Base-by-base conservation (phyloP, 2,888 invertebrate species). In the Drosophila lutescens region DNA sequence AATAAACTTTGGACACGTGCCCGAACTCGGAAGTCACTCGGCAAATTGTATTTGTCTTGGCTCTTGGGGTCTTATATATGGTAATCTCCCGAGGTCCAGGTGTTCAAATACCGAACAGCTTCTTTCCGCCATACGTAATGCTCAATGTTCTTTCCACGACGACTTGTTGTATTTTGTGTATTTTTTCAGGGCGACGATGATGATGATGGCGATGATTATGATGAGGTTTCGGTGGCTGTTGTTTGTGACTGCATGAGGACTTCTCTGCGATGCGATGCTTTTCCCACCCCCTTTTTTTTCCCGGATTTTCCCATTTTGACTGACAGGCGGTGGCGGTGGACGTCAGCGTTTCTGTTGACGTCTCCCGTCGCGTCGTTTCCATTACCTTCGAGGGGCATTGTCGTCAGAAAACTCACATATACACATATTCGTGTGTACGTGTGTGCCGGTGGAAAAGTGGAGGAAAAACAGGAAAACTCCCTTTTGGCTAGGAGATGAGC, bases 221-320 rank as follows among this genome's bases (percentile, higher is more conserved):
- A 65, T 63, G 65, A 53, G 62, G 62, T 60, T 62, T 53, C 43
- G 56, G 53, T 59, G 65, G 38, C 75, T 70, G 55, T 46, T 49
- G 60, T 47, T 60, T 46, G 44, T 50, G 67, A 68, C 62, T 61
- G 57, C 61, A 63, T 68, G 57, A 72, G 66, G 79, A 73, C 73
- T 75, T 69, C 75, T 58, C 55, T 10, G 6, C 1, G 26, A 5
- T 26, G 26, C 26, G 20, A 32, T 47, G 47, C 34, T 32, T 32
- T 43, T 32, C 55, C 47, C 46, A 47, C 30, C 46, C 46, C 23
- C 47, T 30, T 51, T 66, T 51, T 66, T 34, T 50, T 40, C 58
- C 67, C n/a, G 23, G 49, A 55, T 44, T 58, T 60, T 67, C 55
- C 57, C 61, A 58, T 55, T 61, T 36, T 57, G 60, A 71, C 46